Base-by-base conservation (phyloP, 2,113 vertebrate species). In the Cynoglossus semilaevis region DNA sequence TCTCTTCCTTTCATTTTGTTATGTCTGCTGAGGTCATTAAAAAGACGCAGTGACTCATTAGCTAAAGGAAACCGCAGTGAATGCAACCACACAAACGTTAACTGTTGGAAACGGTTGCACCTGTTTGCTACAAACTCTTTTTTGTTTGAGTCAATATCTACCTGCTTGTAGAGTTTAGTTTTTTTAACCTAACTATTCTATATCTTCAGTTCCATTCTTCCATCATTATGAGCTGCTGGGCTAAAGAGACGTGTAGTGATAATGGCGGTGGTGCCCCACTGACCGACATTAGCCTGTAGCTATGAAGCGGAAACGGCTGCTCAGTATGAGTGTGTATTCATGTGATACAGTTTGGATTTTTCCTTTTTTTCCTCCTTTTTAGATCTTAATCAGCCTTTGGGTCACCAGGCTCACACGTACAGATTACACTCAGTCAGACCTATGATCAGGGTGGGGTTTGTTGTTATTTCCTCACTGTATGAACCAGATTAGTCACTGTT, bases 231-330 rank as follows among this genome's bases (percentile, higher is more conserved):
- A 22, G 1, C n/a, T 45, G 16, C 56, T 0, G 18, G 2, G 9
- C 42, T 17, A 15, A 0, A 15, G 13, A 49, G 17, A 9, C 43
- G 0, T 18, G 15, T 35, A 37, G 42, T 16, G 9, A 47, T 61
- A 29, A 5, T 15, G 13, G 37, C 55, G 35, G 38, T 52, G 37
- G 12, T 67, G 68, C 57, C 72, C 78, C 67, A 82, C 76, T 84
- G 80, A 85, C 85, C 80, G 74, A 77, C 16, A 79, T 82, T 68
- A 29, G 61, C 55, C 59, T 46, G 40, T 34, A 29, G 41, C 49
- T 38, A 56, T 68, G 8, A 52, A 65, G 58, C 58, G 59, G 41
- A 63, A 68, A 67, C 35, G 17, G 29, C 52, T 61, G 63, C 53
- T 38, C 50, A 17, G 1, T 47, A 15, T 15, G 44, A 9, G 46